A percentile compares a stretch with the other conserved stretches of the same genome.
Evolutionary conservation across 2,113 vertebrate species (phyloP).

Genomic region (Ictalurus furcatus): DNA sequence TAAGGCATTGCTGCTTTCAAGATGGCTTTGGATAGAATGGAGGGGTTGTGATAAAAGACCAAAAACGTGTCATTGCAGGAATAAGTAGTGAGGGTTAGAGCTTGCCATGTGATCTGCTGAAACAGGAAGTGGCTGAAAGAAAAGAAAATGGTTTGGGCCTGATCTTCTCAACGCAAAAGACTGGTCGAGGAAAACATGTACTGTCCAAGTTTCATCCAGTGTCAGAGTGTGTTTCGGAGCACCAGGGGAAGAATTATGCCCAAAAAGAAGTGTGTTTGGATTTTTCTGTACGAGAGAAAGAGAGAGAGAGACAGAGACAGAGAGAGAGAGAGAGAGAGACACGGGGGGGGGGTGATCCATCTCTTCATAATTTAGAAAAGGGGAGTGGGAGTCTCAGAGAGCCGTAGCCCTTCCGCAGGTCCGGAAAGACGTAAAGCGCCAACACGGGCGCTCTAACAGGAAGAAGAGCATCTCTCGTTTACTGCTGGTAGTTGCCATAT

Average conservation of each 20-base stretch:
- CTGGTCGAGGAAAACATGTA: not conserved
- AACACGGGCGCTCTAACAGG: constrained; percentile 58
- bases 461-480: constrained; percentile 74
- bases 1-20: constrained; percentile 76
- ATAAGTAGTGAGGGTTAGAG: not conserved
- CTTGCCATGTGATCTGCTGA: not conserved
- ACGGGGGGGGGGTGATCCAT: not conserved
- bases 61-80: not conserved
- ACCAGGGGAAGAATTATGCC: not conserved
- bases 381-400: constrained; percentile 59
- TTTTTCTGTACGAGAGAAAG: not conserved
- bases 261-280: not conserved
- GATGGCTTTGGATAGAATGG: constrained; percentile 44
- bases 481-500: constrained; percentile 98
- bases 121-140: not conserved
- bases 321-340: not conserved
- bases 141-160: not conserved
- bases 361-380: constrained; percentile 22
- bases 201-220: not conserved
- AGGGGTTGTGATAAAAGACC: not conserved
- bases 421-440: constrained; percentile 64
- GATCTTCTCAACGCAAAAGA: not conserved
- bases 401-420: constrained; percentile 64
- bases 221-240: not conserved
- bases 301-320: not conserved